Evolutionary conservation across 2,888 invertebrate genomes (phyloP), one percentile per base, ranked within the genome.

Genomic region (Timandra comae): DNA sequence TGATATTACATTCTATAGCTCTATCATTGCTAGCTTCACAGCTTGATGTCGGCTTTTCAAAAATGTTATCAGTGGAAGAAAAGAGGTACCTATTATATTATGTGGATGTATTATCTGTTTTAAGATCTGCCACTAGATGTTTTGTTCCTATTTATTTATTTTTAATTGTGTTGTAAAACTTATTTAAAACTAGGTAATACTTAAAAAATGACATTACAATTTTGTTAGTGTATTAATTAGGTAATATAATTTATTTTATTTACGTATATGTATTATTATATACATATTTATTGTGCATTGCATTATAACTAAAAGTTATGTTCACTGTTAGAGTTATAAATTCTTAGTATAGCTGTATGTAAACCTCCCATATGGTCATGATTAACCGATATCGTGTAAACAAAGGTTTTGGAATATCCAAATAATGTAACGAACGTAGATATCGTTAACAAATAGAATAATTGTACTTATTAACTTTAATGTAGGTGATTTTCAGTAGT

Each of bases 31-130:
- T 82, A 81, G 82, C 62, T 73, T 77, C 75, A 79, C 81, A 78
- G 77, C 76, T 78, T 74, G 79, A 82, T 80, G 81, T 82, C 81
- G 75, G 76, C 81, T 82, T 79, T 76, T 75, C 73, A 76, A 80
- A 82, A 78, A 80, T 80, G 76, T 81, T 80, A 67, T 70, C 79
- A 68, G 61, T 79, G 85, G 80, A 80, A 75, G 73, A 72, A 77
- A 75, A 70, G 78, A 78, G 80, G 80, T 80, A 80, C 76, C 70
- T 80, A 72, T 80, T 75, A 72, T 77, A 65, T 74, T 77, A 64
- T 74, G 71, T 81, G 75, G 75, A 80, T 81, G 78, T 79, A 47
- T 60, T 66, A 63, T 64, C 62, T 66, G 56, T 70, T 71, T 63
- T 69, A 68, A 63, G 54, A 67, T 60, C 53, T 50, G 16, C 1